Evolutionary conservation across 2,113 vertebrate species (phyloP).

Genomic region (Geothlypis trichas): DNA sequence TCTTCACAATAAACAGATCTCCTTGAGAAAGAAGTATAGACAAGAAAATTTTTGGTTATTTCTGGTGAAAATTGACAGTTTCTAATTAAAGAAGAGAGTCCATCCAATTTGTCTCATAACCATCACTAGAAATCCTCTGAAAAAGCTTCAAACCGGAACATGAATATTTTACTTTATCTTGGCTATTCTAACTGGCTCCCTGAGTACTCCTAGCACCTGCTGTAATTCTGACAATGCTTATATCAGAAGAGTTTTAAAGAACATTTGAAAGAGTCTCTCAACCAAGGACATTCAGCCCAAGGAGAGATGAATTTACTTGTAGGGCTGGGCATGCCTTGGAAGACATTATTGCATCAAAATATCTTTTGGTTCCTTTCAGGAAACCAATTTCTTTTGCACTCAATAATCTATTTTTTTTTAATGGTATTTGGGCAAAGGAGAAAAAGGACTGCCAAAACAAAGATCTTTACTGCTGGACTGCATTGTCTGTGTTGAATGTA

Average conservation of each 20-base stretch:
- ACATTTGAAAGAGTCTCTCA: not conserved
- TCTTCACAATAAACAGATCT: not conserved
- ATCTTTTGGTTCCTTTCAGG: not conserved
- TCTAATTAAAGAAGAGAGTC: not conserved
- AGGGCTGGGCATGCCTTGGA: not conserved
- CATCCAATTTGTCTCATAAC: not conserved
- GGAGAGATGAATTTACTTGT: not conserved
- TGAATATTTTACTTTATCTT: not conserved
- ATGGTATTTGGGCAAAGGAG: not conserved
- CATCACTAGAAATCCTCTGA: not conserved
- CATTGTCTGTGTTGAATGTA: not conserved
- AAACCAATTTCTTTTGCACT: not conserved
- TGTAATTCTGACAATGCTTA: not conserved
- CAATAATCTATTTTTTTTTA: not conserved
- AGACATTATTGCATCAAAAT: not conserved
- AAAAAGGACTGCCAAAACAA: not conserved
- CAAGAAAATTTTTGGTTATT: not conserved
- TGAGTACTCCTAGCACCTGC: not conserved
- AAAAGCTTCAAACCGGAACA: not conserved
- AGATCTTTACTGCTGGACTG: not conserved
- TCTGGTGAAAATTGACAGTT: not conserved
- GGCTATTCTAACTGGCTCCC: not conserved
- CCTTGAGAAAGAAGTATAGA: not conserved
- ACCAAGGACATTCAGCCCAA: not conserved
- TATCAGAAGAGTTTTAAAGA: not conserved